Percentiles rank a stretch among this genome's conserved stretches.
phyloP scores from a whole-genome alignment of 2,888 invertebrate species.

The Dryocosmus kuriphilus region DNA sequence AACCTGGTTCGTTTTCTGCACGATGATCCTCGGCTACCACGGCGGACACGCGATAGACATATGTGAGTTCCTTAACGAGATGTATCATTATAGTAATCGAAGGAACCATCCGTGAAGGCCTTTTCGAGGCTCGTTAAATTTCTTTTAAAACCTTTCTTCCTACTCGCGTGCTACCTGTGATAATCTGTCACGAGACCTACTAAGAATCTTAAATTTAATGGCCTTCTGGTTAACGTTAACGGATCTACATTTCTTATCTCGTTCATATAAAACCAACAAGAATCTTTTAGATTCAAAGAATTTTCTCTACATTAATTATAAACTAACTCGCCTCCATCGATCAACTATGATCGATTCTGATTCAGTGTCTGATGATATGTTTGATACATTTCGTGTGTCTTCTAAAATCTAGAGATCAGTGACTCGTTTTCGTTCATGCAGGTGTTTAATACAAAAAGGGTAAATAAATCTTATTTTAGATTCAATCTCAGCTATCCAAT shows the following conservation, averaged over 20 bases:
- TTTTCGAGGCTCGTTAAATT: conserved; percentile 37
- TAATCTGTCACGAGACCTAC: conserved; percentile 40
- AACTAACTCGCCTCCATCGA: not conserved
- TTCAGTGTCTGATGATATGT: not conserved
- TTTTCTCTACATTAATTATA: conserved; percentile 8
- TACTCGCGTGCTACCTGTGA: conserved; percentile 40
- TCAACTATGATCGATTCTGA: not conserved
- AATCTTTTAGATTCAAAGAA: not conserved
- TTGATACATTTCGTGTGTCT: not conserved
- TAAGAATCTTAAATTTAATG: conserved; percentile 38
- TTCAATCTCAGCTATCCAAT: too few relatives aligned
- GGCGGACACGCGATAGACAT: conserved; percentile 74
- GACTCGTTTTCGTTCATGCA: not conserved
- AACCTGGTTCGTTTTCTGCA: conserved; percentile 71
- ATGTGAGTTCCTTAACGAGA: conserved; percentile 70
- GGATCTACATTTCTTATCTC: conserved; percentile 29
- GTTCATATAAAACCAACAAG: conserved; percentile 18
- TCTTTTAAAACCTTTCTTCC: conserved; percentile 37
- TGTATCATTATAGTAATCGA: conserved; percentile 53
- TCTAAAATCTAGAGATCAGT: not conserved
- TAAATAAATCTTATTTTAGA: too few relatives aligned
- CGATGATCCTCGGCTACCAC: conserved; percentile 68
- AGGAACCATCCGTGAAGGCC: conserved; percentile 35
- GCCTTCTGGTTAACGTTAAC: conserved; percentile 35
- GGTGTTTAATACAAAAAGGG: not conserved